Base-by-base conservation (phyloP, 2,888 invertebrate species). In the Villa cingulata region DNA sequence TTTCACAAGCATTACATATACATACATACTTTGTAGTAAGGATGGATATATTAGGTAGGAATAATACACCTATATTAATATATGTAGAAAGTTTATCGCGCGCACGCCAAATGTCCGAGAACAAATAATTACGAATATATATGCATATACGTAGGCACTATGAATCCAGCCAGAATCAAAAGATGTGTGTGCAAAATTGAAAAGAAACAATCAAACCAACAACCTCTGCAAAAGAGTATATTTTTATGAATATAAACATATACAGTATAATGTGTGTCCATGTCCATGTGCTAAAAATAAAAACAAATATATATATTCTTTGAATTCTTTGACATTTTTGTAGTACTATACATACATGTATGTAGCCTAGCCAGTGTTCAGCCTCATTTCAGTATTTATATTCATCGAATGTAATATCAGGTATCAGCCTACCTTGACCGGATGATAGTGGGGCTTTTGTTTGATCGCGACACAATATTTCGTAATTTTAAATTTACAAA, bases 401-500 rank as follows among this genome's bases (percentile, higher is more conserved):
- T 32, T 36, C 23, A 40, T 36, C 36, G 32, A 23, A 41, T 46
- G 41, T n/a, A n/a, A n/a, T n/a, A n/a, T n/a, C n/a, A n/a, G n/a
- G n/a, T 46, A 41, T 41, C 46, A 23, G 20, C 46, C 46, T 46
- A 46, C 46, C 23, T 46, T 23, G 19, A 17, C 36, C 40, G 41
- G 34, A 36, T 36, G 37, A 46, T 41, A 41, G 41, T 37, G 37
- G 37, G 16, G 37, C 37, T 12, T 44, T 23, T 34, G 41, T 41
- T 41, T 46, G 46, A 41, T 20, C 41, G 41, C 46, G 40, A 46
- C 46, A 46, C 45, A 46, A 46, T 46, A 46, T 46, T 46, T 46
- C 46, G 46, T 41, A 20, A 41, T 46, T 41, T n/a, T n/a, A n/a
- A n/a, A n/a, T n/a, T n/a, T n/a, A n/a, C n/a, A n/a, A n/a, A n/a